Conservation (phyloP, 2,113 vertebrate species). For the Tupaia chinensis region DNA sequence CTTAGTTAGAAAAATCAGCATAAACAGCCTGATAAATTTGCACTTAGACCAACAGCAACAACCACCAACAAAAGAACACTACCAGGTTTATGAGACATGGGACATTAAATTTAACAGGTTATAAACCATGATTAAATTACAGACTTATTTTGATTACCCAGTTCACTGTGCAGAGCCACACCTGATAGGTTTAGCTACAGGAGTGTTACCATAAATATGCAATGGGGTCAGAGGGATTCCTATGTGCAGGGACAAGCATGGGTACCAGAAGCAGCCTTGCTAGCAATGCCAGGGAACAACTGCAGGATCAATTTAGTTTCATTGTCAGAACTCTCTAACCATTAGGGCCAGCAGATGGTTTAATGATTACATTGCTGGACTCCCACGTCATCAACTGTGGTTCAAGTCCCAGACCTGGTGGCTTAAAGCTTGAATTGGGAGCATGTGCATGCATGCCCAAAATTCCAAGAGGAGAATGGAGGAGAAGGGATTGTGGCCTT, state of each 20-base stretch:
- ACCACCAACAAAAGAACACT: slow-evolving; percentile 64
- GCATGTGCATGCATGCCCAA: too few relatives aligned
- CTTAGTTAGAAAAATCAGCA: slow-evolving; percentile 7
- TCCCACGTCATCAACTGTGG: too few relatives aligned
- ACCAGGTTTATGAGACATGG: slow-evolving; percentile 74
- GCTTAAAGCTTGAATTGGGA: too few relatives aligned
- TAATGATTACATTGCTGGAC: too few relatives aligned
- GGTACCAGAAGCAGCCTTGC: background rate
- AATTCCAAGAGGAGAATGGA: too few relatives aligned
- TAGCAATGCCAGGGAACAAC: background rate
- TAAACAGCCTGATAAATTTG: background rate
- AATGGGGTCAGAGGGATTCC: background rate
- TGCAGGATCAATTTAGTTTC: too few relatives aligned
- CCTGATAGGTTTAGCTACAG: slow-evolving; percentile 57
- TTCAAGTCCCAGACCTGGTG: too few relatives aligned
- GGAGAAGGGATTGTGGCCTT: too few relatives aligned
- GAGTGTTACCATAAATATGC: slow-evolving; percentile 42
- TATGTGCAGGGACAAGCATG: background rate
- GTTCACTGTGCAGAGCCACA: slow-evolving; percentile 72
- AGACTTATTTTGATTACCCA: slow-evolving; percentile 75
- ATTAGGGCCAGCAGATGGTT: too few relatives aligned
- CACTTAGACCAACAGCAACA: slow-evolving; percentile 58
- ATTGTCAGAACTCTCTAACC: background rate
- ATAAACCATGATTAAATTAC: slow-evolving; percentile 84
- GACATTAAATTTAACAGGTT: slow-evolving; percentile 84